phyloP scores from a whole-genome alignment of 2,797 vertebrate genomes.

The Pelodytes ibericus region DNA sequence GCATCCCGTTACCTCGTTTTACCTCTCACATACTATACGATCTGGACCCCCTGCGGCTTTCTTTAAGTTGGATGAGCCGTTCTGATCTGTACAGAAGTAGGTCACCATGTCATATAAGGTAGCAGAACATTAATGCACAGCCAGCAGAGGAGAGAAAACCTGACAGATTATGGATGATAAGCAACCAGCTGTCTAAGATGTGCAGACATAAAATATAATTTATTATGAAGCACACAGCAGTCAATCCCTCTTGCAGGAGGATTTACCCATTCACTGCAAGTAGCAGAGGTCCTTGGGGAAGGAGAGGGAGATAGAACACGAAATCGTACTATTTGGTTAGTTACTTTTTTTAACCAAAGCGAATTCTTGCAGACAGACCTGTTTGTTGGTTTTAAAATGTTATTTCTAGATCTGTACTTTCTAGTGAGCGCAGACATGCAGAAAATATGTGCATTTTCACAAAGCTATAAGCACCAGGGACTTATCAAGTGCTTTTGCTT shows the following conservation, averaged over 20 bases:
- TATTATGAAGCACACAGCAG: background rate
- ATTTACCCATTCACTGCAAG: slow-evolving; percentile 50
- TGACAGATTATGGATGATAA: slow-evolving; percentile 49
- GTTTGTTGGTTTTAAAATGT: slow-evolving; percentile 26
- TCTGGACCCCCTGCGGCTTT: slow-evolving; percentile 51
- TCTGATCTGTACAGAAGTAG: slow-evolving; percentile 63
- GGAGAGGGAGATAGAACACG: background rate
- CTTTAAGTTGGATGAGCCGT: slow-evolving; percentile 54
- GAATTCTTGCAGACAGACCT: slow-evolving; percentile 12
- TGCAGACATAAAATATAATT: slow-evolving; percentile 1
- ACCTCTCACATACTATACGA: slow-evolving; percentile 50
- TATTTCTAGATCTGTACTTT: slow-evolving; percentile 51
- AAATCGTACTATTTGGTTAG: slow-evolving; percentile 40
- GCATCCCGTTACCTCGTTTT: slow-evolving; percentile 52
- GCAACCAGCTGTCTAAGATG: slow-evolving; percentile 52
- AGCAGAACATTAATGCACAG: slow-evolving; percentile 49
- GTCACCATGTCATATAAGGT: slow-evolving; percentile 70
- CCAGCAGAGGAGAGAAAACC: slow-evolving; percentile 40
- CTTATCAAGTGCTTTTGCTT: slow-evolving; percentile 5
- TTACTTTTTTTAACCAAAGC: slow-evolving; percentile 8
- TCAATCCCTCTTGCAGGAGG: slow-evolving; percentile 27
- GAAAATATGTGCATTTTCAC: slow-evolving; percentile 43
- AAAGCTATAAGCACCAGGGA: slow-evolving; percentile 16
- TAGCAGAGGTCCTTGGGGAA: background rate
- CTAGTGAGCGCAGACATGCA: slow-evolving; percentile 52